phyloP scores from a whole-genome alignment of 2,797 vertebrate species.

The Garrulus glandarius region DNA sequence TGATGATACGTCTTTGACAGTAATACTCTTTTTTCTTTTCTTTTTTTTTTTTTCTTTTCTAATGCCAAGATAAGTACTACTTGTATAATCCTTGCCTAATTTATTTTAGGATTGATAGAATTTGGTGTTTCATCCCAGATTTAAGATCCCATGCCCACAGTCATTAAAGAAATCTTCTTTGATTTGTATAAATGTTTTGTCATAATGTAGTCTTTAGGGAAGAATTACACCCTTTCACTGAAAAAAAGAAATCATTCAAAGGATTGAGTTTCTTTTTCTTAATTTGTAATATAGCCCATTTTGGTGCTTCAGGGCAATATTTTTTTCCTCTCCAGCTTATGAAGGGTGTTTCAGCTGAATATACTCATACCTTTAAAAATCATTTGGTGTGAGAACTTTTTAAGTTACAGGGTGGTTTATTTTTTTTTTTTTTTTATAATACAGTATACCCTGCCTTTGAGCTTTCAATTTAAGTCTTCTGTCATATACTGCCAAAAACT shows the following conservation, averaged over 20 bases:
- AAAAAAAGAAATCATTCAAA: conserved; percentile 63
- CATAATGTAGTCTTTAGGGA: conserved; percentile 59
- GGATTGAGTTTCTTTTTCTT: conserved; percentile 44
- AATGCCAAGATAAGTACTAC: conserved; percentile 51
- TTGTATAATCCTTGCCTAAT: conserved; percentile 55
- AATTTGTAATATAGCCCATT: conserved; percentile 60
- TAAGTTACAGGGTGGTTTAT: conserved; percentile 45
- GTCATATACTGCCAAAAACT: conserved; percentile 79
- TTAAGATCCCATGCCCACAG: conserved; percentile 54
- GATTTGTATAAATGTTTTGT: conserved; percentile 65
- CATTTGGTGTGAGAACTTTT: conserved; percentile 74
- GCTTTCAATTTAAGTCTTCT: conserved; percentile 77
- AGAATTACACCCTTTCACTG: conserved; percentile 62
- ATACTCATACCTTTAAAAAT: conserved; percentile 71
- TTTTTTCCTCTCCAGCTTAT: conserved; percentile 57
- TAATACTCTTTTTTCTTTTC: neutral
- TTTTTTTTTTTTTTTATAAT: conserved; percentile 10
- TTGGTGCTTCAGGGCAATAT: conserved; percentile 62
- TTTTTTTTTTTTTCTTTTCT: conserved; percentile 23
- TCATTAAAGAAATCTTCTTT: conserved; percentile 49
- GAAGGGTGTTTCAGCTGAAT: conserved; percentile 72
- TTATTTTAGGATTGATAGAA: conserved; percentile 67
- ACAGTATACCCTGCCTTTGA: conserved; percentile 69
- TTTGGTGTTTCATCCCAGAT: conserved; percentile 55
- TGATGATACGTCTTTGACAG: conserved; percentile 15